Conservation (phyloP, 2,113 vertebrate species). For the Toxotes chatareus region DNA sequence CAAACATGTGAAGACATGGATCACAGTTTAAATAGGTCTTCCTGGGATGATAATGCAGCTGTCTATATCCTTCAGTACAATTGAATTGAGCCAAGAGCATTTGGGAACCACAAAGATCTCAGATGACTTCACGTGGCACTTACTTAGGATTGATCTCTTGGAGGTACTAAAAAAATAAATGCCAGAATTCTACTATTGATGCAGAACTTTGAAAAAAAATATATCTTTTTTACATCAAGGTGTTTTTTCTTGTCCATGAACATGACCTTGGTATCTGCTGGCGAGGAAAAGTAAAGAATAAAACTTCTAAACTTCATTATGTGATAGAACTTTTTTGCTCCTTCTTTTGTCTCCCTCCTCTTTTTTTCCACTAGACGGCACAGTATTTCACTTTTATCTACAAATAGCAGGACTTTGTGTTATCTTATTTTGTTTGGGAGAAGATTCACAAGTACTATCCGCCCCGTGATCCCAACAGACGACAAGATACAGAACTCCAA, state of each 20-base stretch:
- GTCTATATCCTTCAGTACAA: constrained; percentile 59
- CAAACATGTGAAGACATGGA: constrained; percentile 64
- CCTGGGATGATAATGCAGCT: constrained; percentile 61
- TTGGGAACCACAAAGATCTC: constrained; percentile 64
- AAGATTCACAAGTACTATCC: constrained; percentile 78
- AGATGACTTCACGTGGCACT: constrained; percentile 46
- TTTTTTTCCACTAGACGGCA: constrained; percentile 74
- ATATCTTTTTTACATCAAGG: constrained; percentile 34
- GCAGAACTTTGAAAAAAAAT: constrained; percentile 49
- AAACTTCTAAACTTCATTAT: constrained; percentile 82
- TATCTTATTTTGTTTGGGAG: constrained; percentile 84
- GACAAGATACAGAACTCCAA: constrained; percentile 81
- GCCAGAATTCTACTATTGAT: constrained; percentile 51
- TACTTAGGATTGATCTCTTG: constrained; percentile 70
- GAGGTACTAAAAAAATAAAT: constrained; percentile 62
- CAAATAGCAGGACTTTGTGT: constrained; percentile 84
- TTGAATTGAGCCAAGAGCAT: constrained; percentile 64
- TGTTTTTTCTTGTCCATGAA: constrained; percentile 66
- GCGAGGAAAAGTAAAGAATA: constrained; percentile 65
- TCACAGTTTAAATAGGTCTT: constrained; percentile 64
- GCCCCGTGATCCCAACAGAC: constrained; percentile 77
- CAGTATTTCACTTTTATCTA: constrained; percentile 86
- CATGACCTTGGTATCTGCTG: constrained; percentile 81
- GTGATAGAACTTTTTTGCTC: constrained; percentile 67
- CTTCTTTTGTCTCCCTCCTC: constrained; percentile 59